Evolutionary conservation across 2,888 invertebrate species (phyloP), one percentile per base, ranked within the genome.

Genomic region (Cerastis leucographa): DNA sequence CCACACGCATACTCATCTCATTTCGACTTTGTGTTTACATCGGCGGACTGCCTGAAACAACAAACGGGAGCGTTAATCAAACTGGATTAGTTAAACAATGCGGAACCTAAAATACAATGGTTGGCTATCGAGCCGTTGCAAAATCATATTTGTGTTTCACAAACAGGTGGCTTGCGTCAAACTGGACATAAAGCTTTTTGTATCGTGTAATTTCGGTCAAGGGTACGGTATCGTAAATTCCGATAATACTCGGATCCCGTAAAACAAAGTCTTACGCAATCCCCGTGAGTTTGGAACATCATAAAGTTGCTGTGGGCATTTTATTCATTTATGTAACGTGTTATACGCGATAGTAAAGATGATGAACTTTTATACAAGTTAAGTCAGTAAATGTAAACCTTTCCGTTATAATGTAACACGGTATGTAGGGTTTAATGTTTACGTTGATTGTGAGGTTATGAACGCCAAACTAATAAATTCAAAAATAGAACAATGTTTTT

Each of bases 1-100:
- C 96, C 95, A 95, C 96, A 93, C 96, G 96, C 96, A 96, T 96
- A 94, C 96, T 96, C 96, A 96, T 96, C 95, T 96, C 96, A 96
- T 96, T 95, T 93, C 96, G 96, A 92, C 92, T 95, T 93, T 93
- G 93, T 94, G 94, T 92, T 95, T 94, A 96, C 96, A 94, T 94
- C 95, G 95, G 95, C 92, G 90, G 94, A 94, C 93, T 94, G 95
- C 96, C 96, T 96, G 96, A 82, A 96, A 96, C 96, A 96, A 96
- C 89, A 93, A 89, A 89, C 87, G 85, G 78, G 71, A 81, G 81
- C 90, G 91, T 94, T 94, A 92, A 92, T 93, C 91, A 91, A 90
- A 90, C 88, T 84, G 89, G 89, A 91, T 92, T 91, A 91, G 86
- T 87, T 90, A 92, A 93, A 94, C 93, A 93, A 91, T 88, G 88